Base-by-base conservation (phyloP, 1,140 invertebrate genomes). In the Leptestheria dahalacensis region DNA sequence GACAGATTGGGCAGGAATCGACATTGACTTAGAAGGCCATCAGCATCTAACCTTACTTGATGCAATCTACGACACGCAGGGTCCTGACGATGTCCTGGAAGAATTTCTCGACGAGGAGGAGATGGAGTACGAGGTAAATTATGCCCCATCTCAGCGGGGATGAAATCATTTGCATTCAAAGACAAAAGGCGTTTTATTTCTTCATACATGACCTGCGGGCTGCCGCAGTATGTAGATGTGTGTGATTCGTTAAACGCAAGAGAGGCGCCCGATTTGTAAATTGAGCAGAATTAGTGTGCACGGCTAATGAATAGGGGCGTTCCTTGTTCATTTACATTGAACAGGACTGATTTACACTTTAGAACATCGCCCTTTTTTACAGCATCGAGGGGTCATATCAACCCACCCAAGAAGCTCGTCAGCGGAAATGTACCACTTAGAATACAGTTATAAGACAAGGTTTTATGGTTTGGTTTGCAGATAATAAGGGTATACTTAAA, bases 111-210 rank as follows among this genome's bases (percentile, higher is more conserved):
- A 55, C 15, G 53, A 60, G 4, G 48, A 60, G 52, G 58, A 60
- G 51, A 60, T 60, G 58, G 58, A 60, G 51, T 60, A 60, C 20
- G 58, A 60, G 58, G 58, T 60, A 60, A 48, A n/a, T n/a, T n/a
- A n/a, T n/a, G n/a, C n/a, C n/a, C n/a, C n/a, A n/a, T n/a, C n/a
- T n/a, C n/a, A n/a, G n/a, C n/a, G n/a, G n/a, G n/a, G n/a, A n/a
- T n/a, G n/a, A n/a, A n/a, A n/a, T n/a, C n/a, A n/a, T n/a, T n/a
- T n/a, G n/a, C n/a, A n/a, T n/a, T n/a, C n/a, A n/a, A n/a, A n/a
- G n/a, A n/a, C n/a, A n/a, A n/a, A n/a, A n/a, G n/a, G n/a, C n/a
- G n/a, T n/a, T n/a, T n/a, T n/a, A n/a, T n/a, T n/a, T n/a, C n/a
- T n/a, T n/a, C n/a, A n/a, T n/a, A n/a, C n/a, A n/a, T n/a, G n/a